Evolutionary conservation across 2,797 vertebrate genomes (phyloP), one percentile per base, ranked within the genome.

Genomic region (Poeciliopsis presidionis): DNA sequence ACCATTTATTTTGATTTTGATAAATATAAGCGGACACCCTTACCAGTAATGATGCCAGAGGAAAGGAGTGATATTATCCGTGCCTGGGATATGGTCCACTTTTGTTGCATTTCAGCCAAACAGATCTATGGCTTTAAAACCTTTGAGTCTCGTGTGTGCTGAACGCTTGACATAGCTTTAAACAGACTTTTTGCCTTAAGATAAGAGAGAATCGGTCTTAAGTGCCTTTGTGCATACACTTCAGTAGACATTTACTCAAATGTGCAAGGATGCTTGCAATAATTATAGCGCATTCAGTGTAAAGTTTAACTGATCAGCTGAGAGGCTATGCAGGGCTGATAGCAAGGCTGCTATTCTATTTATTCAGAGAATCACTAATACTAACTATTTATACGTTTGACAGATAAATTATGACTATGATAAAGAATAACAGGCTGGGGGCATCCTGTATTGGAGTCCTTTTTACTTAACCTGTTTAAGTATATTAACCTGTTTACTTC

Each of bases 91-190:
- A 87, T 84, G 85, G 84, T 72, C 91, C 63, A 74, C 65, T 94
- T 93, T 92, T 92, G 85, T 88, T 87, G 78, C 88, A 93, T 86
- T 72, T 83, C 77, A 85, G 83, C 39, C 85, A 92, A 90, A 91
- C 87, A 83, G 84, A 90, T 92, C 79, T 86, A 82, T 80, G 79
- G 75, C 80, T 88, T 88, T 88, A 85, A 90, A 94, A 93, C 87
- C 87, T 92, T 89, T 89, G 82, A 90, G 85, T 76, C 74, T 80
- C 39, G 71, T 75, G 61, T 87, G 77, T 84, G 84, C 84, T 81
- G 76, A 93, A 89, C 77, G 87, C 82, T 91, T 94, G 88, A 86
- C 88, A 93, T 84, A 88, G 73, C 91, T 85, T 91, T 93, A 92
- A 92, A 75, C 65, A 84, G 81, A 82, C 90, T 75, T 87, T 94